Evolutionary conservation across 2,888 invertebrate genomes (phyloP), one percentile per base, ranked within the genome.

Genomic region (Tetropium fuscum): DNA sequence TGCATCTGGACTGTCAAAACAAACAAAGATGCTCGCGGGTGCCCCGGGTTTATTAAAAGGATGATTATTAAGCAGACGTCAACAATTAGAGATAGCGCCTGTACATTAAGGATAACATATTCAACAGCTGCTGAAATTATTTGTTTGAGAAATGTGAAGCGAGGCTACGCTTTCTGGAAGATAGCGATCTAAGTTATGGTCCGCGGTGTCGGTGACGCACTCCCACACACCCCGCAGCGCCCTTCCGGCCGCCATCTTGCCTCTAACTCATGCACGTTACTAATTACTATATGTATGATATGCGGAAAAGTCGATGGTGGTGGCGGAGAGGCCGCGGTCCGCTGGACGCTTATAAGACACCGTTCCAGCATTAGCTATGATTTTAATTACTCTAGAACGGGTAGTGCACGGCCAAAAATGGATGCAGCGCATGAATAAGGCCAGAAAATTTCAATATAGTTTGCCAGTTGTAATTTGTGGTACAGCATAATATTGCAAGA

Each of bases 121-220:
- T 78, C 78, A 78, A 77, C 78, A 80, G 77, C 78, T 80, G 79
- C 75, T 78, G 72, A 76, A 78, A 78, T 78, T 76, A 78, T 79
- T 73, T 75, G 75, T 78, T 76, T 74, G 77, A 79, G 78, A 76
- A 74, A 75, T 77, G 75, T 72, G 72, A 20, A 74, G 71, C 78
- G 73, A 69, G 76, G 73, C 77, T 77, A 76, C 74, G 77, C 77
- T 77, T 77, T 78, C 74, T 74, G 71, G 68, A n/a, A 64, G 81
- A 81, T 80, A 78, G 61, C 64, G 71, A 81, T 80, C 81, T 78
- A 77, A 81, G 78, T 80, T 80, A 79, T 80, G 76, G 79, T 77
- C 74, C 71, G 74, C 72, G 73, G 74, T 74, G 72, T 72, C 71
- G 74, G 73, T 78, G 79, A 78, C 79, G 78, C 73, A 81, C 80